These are phyloP conservation scores for Lepus europaeus DNA, from an alignment of 2,113 vertebrate species.

Conservation along the genomic window DNA sequence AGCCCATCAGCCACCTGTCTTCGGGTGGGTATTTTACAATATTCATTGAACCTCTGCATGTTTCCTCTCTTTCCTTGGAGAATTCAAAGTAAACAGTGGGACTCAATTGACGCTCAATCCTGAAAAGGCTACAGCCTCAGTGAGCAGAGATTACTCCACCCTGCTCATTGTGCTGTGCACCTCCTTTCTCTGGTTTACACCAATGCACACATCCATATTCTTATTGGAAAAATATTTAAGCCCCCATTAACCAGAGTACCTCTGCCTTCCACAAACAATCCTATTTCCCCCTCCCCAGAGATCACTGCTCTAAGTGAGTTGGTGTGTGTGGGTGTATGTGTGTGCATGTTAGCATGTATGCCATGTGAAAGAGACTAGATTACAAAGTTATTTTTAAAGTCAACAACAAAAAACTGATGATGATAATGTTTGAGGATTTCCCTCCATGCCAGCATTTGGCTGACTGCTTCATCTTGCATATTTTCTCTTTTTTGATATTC, in stretches of 20 bases:
- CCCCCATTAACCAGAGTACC: not conserved
- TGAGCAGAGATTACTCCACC: not conserved
- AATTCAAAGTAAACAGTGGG: not conserved
- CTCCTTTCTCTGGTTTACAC: not conserved
- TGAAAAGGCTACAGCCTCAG: not conserved
- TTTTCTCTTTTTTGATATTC: not conserved
- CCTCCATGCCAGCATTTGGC: not conserved
- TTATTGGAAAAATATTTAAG: not conserved
- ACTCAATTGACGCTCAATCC: not conserved
- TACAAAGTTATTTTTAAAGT: not conserved
- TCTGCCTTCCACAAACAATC: not conserved
- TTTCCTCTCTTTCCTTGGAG: constrained; percentile 6
- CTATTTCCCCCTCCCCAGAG: not conserved
- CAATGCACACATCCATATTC: not conserved
- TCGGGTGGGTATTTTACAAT: not conserved
- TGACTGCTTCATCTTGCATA: not conserved
- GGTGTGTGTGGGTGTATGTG: not conserved
- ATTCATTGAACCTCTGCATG: not conserved
- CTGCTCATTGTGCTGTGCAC: not conserved
- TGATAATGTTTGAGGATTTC: not conserved
- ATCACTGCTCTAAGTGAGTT: not conserved
- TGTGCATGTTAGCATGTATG: too few species aligned
- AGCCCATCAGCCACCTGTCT: not conserved
- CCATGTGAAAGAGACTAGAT: not conserved
- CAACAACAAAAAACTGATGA: not conserved